Conservation (phyloP, 35 echinoderm and acorn worm species). For the Acanthaster planci region DNA sequence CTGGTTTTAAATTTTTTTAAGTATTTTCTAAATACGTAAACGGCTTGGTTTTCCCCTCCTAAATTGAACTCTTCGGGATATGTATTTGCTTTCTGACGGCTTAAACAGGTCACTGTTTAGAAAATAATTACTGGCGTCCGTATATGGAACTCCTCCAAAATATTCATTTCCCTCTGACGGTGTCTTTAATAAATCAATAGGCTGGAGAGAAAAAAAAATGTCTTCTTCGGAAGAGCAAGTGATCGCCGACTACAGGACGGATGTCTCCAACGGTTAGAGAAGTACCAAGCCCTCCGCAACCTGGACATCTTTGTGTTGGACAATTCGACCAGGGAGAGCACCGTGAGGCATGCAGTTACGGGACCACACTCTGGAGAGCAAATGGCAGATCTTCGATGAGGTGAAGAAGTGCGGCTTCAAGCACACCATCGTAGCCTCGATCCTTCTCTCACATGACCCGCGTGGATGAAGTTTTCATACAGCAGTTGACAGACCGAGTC, state of each 20-base stretch:
- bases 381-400: constrained; percentile 52
- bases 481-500: constrained; percentile 36
- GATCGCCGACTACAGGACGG: not conserved
- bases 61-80: no score
- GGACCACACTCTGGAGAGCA: constrained; percentile 53
- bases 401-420: constrained; percentile 49
- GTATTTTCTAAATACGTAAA: no score
- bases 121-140: no score
- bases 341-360: constrained; percentile 21
- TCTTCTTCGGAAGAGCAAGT: no score
- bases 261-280: not conserved
- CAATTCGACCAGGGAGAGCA: constrained; percentile 42
- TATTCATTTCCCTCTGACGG: no score
- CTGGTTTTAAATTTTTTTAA: no score
- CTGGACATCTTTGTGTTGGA: constrained; percentile 50
- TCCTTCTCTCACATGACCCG: constrained; percentile 50
- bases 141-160: no score
- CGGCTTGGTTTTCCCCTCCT: no score
- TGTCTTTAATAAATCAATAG: no score
- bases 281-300: constrained; percentile 19
- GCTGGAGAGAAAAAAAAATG: no score
- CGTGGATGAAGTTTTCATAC: constrained; percentile 44
- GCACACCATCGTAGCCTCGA: constrained; percentile 58
- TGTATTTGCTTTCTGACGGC: no score
- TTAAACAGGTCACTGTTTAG: no score